Base-by-base conservation (phyloP, 30 jellyfish, hydroid and myxozoan species). In the Aurelia coerulea region DNA sequence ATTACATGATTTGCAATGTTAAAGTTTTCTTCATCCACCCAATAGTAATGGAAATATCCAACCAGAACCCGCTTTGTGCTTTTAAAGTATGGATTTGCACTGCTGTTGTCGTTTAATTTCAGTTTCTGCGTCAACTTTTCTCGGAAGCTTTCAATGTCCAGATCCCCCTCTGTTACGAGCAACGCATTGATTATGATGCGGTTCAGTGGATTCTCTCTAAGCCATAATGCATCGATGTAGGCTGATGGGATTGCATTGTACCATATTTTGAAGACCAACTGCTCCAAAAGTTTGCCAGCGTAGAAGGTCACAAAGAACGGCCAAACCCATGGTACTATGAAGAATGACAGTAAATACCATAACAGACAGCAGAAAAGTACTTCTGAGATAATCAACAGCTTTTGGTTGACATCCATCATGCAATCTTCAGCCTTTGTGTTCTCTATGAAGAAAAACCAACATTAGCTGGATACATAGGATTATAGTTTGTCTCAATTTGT, bases 221-320 rank as follows among this genome's bases (percentile, higher is more conserved):
- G 41, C 97, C 97, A 91, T 66, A 91, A 58, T 1, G 89, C 79
- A 51, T 91, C 97, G 56, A 77, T 79, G 63, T 90, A 69, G 52
- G 52, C 83, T 35, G 85, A 74, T 2, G 96, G 72, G 12, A 74
- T 39, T 10, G 97, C 97, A 15, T 67, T 70, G 85, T 84, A 80
- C 13, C 32, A 46, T 50, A 34, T 2, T 10, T 51, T 56, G 68
- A 51, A 76, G 19, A 79, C 33, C 4, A 53, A 39, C 78, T 82
- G 84, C 84, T 91, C 97, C 0, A 51, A 11, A 4, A 69, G 13
- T 46, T 76, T 87, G n/a, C n/a, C n/a, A n/a, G n/a, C 71, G 73
- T 29, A 87, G 56, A 46, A 87, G 15, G 79, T 4, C 5, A 78
- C 1, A 35, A 68, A 49, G 4, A 69, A 5, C 33, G 64, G 86